These are phyloP conservation scores for Erythrocercus mccallii DNA, from an alignment of 2,113 vertebrate species.

Conservation along the genomic window DNA sequence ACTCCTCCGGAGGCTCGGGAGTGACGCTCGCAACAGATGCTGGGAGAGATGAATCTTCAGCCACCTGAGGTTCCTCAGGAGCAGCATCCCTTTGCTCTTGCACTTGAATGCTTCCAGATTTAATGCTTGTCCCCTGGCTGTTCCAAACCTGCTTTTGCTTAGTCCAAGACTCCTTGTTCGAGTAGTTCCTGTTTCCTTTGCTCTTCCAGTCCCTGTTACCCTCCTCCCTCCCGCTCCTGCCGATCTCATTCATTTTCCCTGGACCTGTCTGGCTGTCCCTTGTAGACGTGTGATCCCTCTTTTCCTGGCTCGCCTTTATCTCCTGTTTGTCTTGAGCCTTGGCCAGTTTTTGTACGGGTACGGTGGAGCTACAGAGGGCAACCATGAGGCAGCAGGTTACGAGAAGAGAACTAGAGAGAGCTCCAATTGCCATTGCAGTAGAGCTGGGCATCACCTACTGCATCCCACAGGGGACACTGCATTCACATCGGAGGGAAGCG, in stretches of 20 bases:
- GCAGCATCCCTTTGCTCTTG: slow-evolving; percentile 75
- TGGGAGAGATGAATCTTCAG: slow-evolving; percentile 78
- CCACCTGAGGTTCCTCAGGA: slow-evolving; percentile 65
- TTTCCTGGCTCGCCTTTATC: slow-evolving; percentile 77
- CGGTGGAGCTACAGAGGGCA: slow-evolving; percentile 83
- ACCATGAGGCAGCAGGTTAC: slow-evolving; percentile 88
- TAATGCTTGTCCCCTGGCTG: slow-evolving; percentile 67
- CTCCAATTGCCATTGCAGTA: slow-evolving; percentile 89
- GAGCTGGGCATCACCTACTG: slow-evolving; percentile 87
- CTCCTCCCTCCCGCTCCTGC: slow-evolving; percentile 75
- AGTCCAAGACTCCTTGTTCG: slow-evolving; percentile 74
- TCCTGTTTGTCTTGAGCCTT: slow-evolving; percentile 74
- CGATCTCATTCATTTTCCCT: slow-evolving; percentile 77
- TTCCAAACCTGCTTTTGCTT: slow-evolving; percentile 75
- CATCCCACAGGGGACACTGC: slow-evolving; percentile 85
- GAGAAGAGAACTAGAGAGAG: slow-evolving; percentile 83
- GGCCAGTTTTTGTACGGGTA: slow-evolving; percentile 80
- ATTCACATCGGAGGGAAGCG: slow-evolving; percentile 82
- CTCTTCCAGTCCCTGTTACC: slow-evolving; percentile 71
- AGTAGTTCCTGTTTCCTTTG: slow-evolving; percentile 73
- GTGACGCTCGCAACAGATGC: slow-evolving; percentile 73
- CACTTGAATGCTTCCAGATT: slow-evolving; percentile 63
- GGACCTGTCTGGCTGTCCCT: slow-evolving; percentile 73
- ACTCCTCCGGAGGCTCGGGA: slow-evolving; percentile 87
- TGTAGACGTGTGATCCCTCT: slow-evolving; percentile 76